Base-by-base conservation (phyloP, 1,140 invertebrate genomes). In the Homalodisca vitripennis region DNA sequence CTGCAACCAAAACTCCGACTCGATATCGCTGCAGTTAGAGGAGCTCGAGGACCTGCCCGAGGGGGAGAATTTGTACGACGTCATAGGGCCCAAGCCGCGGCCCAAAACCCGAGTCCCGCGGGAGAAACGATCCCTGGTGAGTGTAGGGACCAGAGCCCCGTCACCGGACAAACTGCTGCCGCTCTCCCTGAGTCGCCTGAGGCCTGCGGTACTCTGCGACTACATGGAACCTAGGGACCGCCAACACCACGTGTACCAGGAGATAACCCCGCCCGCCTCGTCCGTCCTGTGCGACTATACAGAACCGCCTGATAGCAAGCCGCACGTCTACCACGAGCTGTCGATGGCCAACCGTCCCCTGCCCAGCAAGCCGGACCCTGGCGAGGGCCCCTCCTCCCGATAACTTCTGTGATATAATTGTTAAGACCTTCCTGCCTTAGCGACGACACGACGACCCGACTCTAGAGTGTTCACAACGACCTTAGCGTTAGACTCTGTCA, bases 331-430 rank as follows among this genome's bases (percentile, higher is more conserved):
- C 70, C 79, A 82, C 0, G 84, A 85, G 64, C 73, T 84, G 2
- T 24, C 17, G 31, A 87, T 88, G 85, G 83, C 85, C 24, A 87
- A 88, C 70, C 82, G 88, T 70, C 89, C 89, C 1, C 78, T 90
- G 30, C 88, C 88, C 0, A 85, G 84, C 31, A 89, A 89, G 78
- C 88, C 89, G 3, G 77, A 79, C 71, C 74, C 77, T 10, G 79
- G 78, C 41, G 81, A 83, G 64, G 80, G 81, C 20, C 68, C 68
- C 6, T 66, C 71, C 46, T 67, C 68, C 22, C 55, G 27, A 47
- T 55, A 67, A 34, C 53, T 47, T 26, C 70, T 71, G 70, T 71
- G 70, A 71, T 71, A 71, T 63, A 48, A 62, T 46, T 46, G 34
- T 41, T 60, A 60, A 60, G 55, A 60, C 55, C n/a, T 6, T 60